These are phyloP conservation scores for Agrypnus murinus DNA, from an alignment of 2,888 invertebrate species.

Conservation along the genomic window DNA sequence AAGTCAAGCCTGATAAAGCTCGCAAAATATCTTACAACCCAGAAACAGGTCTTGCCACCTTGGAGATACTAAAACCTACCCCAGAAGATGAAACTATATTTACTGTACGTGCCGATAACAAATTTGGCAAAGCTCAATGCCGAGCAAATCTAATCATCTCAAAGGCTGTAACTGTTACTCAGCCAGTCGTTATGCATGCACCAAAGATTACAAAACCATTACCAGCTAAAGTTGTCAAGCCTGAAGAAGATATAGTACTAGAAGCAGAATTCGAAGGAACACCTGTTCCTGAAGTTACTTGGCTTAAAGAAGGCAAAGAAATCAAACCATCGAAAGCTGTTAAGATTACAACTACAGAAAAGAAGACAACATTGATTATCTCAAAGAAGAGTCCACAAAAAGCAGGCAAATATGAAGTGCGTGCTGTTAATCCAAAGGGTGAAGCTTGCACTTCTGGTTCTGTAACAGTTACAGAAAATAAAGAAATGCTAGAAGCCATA, in stretches of 20 bases:
- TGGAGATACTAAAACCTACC: constrained; percentile 79
- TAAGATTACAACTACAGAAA: constrained; percentile 76
- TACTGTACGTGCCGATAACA: constrained; percentile 82
- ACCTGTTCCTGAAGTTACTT: constrained; percentile 84
- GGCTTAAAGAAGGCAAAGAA: constrained; percentile 89
- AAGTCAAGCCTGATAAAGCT: constrained; percentile 76
- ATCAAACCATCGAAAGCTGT: constrained; percentile 79
- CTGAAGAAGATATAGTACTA: constrained; percentile 80
- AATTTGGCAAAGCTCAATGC: constrained; percentile 83
- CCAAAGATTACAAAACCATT: constrained; percentile 87
- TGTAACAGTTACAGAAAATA: constrained; percentile 81
- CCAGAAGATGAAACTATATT: constrained; percentile 81
- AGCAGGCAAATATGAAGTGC: constrained; percentile 91
- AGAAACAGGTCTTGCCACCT: constrained; percentile 77
- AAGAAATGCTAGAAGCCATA: constrained; percentile 75
- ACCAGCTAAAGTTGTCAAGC: constrained; percentile 82
- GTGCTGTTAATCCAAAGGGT: constrained; percentile 84
- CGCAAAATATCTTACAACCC: constrained; percentile 76
- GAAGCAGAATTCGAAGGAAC: constrained; percentile 83
- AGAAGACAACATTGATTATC: constrained; percentile 79
- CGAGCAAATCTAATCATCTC: constrained; percentile 82
- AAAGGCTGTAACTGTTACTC: constrained; percentile 70
- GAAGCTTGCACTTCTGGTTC: constrained; percentile 88
- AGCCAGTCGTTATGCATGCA: constrained; percentile 75
- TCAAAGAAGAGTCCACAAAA: constrained; percentile 82